Evolutionary conservation across 1,140 invertebrate genomes (phyloP), one percentile per base, ranked within the genome.

Genomic region (Procambarus clarkii): DNA sequence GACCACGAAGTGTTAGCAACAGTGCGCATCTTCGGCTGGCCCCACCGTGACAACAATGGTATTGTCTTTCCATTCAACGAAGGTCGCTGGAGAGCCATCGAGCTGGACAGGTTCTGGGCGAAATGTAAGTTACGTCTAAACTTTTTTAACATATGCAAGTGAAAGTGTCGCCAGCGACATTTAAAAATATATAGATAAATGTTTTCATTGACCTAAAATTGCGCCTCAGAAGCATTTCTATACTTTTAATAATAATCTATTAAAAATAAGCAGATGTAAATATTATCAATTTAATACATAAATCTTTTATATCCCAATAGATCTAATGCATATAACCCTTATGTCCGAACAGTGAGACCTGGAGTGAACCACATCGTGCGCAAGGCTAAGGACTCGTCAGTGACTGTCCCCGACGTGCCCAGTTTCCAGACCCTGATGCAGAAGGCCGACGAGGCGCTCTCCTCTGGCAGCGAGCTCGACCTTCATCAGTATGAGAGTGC

Each of bases 1-100:
- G 21, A 88, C 34, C 11, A 64, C 7, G 77, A 79, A 21, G 60
- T 80, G 13, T 15, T 88, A 3, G 86, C 86, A 54, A 80, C 78
- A 15, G 78, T 88, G 8, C 86, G 86, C 64, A 88, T 88, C 64
- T 88, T 88, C 86, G 86, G 77, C 15, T 88, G 77, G 86, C 86
- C 86, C 4, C 77, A 64, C 44, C 5, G 54, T 1, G 86, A 88
- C 77, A 80, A 60, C 54, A 79, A 88, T n/a, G 86, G 86, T 45
- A 34, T 88, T 21, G 48, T 11, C 3, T 80, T 9, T 54, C 21
- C 77, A 21, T 88, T 88, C 64, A 50, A 80, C 21, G 86, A 88
- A 21, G 86, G 86, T n/a, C 86, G 86, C 34, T 88, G 86, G 86
- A 79, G 58, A 24, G 84, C 84, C 21, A 86, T 86, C 48, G 84